Base-by-base conservation (phyloP, 2,797 vertebrate genomes). In the Phrynocephalus vlangalii region DNA sequence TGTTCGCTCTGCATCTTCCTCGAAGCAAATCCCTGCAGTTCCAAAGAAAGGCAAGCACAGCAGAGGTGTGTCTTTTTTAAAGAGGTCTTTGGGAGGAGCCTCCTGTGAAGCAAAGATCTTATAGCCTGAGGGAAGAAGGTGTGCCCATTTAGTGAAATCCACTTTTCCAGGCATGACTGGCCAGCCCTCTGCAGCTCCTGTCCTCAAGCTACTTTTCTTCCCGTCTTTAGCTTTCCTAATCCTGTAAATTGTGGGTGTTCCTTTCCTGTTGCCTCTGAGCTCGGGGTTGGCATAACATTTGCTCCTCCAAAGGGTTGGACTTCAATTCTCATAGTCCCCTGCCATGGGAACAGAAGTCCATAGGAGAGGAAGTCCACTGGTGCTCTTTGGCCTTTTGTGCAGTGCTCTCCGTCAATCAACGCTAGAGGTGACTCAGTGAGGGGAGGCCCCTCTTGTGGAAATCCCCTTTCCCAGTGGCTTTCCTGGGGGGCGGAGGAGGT, bases 61-160 rank as follows among this genome's bases (percentile, higher is more conserved):
- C 82, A 78, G 13, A 16, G 1, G 3, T 56, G 38, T 2, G 70
- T 67, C 63, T 82, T 44, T 85, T n/a, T 85, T 68, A 60, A 82
- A 70, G 63, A 81, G 70, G 16, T 75, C 20, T 28, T 60, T 18
- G 56, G n/a, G 76, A 85, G 28, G 79, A 87, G 60, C 22, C 24
- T 48, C 6, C 77, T 83, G 75, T 50, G 26, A 52, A 77, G 75
- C 20, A 75, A 72, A 73, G 68, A 30, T 44, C 68, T 30, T 28
- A 44, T 44, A 33, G 68, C 87, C 87, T 50, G 8, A 13, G n/a
- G 87, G 77, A 8, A 79, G 60, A 88, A 84, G 83, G 18, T 88
- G 89, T 76, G 77, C 18, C 0, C 10, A 24, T 56, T 48, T 78
- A 81, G 26, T 24, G 75, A 71, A 85, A 73, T 13, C 33, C n/a